A percentile compares a stretch with the other conserved stretches of the same genome.
Evolutionary conservation across 2,888 invertebrate species (phyloP).

Genomic region (Colostygia pectinataria): DNA sequence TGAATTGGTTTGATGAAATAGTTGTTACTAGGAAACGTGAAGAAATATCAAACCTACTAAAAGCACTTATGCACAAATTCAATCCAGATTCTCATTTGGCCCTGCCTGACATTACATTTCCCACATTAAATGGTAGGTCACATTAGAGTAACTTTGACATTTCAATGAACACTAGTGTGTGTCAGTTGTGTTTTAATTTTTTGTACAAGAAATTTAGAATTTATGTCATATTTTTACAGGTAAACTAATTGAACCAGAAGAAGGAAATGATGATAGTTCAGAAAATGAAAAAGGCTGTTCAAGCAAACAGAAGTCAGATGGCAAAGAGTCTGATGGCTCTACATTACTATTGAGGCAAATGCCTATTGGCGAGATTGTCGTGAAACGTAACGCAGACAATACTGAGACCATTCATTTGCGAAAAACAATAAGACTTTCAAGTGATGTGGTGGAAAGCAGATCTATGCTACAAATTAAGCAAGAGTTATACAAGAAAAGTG

Average conservation of each 20-base stretch:
- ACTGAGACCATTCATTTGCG: slow-evolving; percentile 69
- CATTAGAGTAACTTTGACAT: too few relatives aligned
- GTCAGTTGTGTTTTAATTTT: too few relatives aligned
- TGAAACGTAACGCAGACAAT: slow-evolving; percentile 66
- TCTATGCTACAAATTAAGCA: slow-evolving; percentile 72
- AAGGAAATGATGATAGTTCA: slow-evolving; percentile 82
- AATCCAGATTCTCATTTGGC: slow-evolving; percentile 86
- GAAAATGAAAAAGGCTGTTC: slow-evolving; percentile 56
- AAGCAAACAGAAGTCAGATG: slow-evolving; percentile 49
- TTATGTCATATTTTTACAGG: slow-evolving; percentile 58
- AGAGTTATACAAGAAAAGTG: slow-evolving; percentile 71
- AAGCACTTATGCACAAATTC: slow-evolving; percentile 87
- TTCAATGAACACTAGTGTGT: too few relatives aligned
- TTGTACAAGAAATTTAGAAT: too few relatives aligned
- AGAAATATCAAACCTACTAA: slow-evolving; percentile 91
- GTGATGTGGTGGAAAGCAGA: slow-evolving; percentile 72
- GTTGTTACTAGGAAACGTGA: slow-evolving; percentile 93
- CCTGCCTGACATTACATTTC: slow-evolving; percentile 88
- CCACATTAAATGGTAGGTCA: slow-evolving; percentile 86
- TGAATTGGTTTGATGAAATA: slow-evolving; percentile 94
- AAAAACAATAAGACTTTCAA: slow-evolving; percentile 73
- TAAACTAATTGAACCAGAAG: slow-evolving; percentile 84
- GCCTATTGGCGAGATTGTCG: slow-evolving; percentile 69
- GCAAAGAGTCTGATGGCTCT: slow-evolving; percentile 60
- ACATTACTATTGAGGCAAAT: slow-evolving; percentile 75